phyloP scores from a whole-genome alignment of 2,888 invertebrate species.

The Anarsia innoxiella region DNA sequence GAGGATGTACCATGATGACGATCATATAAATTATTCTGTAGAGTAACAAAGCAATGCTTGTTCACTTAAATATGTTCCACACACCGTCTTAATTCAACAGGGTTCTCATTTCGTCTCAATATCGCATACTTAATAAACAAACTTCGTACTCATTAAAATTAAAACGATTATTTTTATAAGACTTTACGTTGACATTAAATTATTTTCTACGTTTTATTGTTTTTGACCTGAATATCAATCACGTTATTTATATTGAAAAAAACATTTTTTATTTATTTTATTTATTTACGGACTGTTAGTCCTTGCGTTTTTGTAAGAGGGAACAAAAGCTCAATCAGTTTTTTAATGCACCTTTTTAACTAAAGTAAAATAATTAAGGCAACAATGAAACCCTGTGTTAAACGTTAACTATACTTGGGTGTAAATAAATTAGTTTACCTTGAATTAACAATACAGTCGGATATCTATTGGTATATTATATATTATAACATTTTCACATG shows the following conservation, averaged over 20 bases:
- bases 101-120: slow-evolving; percentile 28
- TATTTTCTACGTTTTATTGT: slow-evolving; percentile 30
- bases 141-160: slow-evolving; percentile 8
- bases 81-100: slow-evolving; percentile 27
- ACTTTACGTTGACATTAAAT: slow-evolving; percentile 27
- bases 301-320: slow-evolving; percentile 52
- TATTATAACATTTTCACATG: too few species aligned
- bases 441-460: too few species aligned
- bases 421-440: too few species aligned
- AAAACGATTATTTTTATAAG: slow-evolving; percentile 24
- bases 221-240: slow-evolving; percentile 27
- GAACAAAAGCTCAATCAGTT: slow-evolving; percentile 47
- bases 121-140: slow-evolving; percentile 19
- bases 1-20: too few species aligned
- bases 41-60: too few species aligned
- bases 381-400: too few species aligned
- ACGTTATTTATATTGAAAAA: slow-evolving; percentile 36
- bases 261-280: slow-evolving; percentile 39
- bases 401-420: too few species aligned
- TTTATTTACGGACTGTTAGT: slow-evolving; percentile 27
- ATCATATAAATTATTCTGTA: too few species aligned
- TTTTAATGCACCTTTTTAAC: too few species aligned
- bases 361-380: too few species aligned
- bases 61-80: slow-evolving; percentile 26
- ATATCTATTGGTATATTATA: too few species aligned